Conservation (phyloP, 2,113 vertebrate species). For the Promerops cafer region DNA sequence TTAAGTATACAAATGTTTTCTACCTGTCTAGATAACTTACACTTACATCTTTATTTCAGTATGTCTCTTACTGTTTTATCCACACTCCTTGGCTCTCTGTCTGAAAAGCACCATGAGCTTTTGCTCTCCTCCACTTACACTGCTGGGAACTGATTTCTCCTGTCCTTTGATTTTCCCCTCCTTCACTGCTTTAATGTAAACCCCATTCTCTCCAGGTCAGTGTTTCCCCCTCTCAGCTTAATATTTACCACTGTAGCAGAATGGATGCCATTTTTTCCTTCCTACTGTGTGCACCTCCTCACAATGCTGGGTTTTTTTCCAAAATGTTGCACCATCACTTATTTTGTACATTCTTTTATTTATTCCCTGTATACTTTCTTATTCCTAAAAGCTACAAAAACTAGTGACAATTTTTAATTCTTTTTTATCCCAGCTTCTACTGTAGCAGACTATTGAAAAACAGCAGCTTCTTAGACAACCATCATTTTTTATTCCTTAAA, state of each 20-base stretch:
- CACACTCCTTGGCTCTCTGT: background rate
- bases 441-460: background rate
- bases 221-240: background rate
- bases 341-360: background rate
- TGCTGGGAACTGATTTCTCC: accelerated
- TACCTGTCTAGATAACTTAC: background rate
- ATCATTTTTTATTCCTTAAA: background rate
- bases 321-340: background rate
- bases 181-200: background rate
- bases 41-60: background rate
- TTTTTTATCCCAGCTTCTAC: background rate
- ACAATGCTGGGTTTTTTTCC: background rate
- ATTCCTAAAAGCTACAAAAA: background rate
- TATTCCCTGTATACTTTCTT: background rate
- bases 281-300: background rate
- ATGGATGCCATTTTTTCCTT: background rate
- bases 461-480: background rate
- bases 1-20: background rate
- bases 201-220: background rate
- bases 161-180: background rate
- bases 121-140: background rate
- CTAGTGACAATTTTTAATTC: accelerated
- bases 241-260: background rate
- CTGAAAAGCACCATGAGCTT: background rate
- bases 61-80: background rate